Evolutionary conservation across 2,797 vertebrate species (phyloP), one percentile per base, ranked within the genome.

Genomic region (Borostomias antarcticus): DNA sequence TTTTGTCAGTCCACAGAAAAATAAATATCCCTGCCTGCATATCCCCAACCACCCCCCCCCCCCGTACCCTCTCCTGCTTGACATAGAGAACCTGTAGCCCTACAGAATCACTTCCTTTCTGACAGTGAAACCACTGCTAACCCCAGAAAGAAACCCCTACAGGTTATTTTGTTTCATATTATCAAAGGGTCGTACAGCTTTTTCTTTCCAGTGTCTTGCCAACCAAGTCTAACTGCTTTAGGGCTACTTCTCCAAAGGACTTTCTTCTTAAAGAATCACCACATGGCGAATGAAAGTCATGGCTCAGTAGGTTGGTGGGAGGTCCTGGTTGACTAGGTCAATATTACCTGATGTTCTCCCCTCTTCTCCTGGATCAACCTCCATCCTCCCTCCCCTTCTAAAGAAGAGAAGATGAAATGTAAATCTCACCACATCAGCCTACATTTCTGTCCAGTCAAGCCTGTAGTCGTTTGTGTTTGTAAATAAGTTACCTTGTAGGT

Each of bases 401-500:
- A 43, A 43, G 37, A 43, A 37, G 6, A 58, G 32, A 48, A 63
- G 13, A 50, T 50, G 28, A 32, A 53, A 59, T 59, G 58, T 59
- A 43, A 47, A 50, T 62, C n/a, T n/a, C 45, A 48, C 43, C 59
- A 48, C 45, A 50, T 50, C 21, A 15, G 59, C 45, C 59, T 62
- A 48, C 43, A 48, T 30, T 61, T 62, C 28, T 32, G 59, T 62
- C 15, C 30, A 48, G 19, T 19, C 17, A 33, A 48, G 43, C 45
- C 40, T n/a, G 17, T 48, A 29, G n/a, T 56, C 13, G 15, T 48
- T 48, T 47, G 59, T 29, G 26, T 62, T 47, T 62, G 59, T 62
- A 62, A 30, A 62, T 62, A 62, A 48, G 17, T 32, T 32, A 48
- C 26, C 59, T 59, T 48, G n/a, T 48, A 29, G 59, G 37, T 48